Percentiles rank a stretch among this genome's conserved stretches.
Conservation (phyloP, 2,888 invertebrate genomes). For the Caenorhabditis sp. region DNA sequence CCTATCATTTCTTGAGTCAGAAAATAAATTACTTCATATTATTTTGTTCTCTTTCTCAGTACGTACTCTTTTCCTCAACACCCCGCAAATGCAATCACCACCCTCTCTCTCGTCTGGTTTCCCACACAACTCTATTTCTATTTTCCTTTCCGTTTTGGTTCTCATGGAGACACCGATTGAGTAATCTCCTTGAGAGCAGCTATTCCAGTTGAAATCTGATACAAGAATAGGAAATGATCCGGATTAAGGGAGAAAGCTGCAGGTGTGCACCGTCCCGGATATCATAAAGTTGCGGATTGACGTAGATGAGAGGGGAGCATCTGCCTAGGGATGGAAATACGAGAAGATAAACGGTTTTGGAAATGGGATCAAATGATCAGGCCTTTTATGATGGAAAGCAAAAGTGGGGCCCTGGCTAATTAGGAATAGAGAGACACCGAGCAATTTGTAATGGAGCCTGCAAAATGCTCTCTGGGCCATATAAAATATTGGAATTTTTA, state of each 20-base stretch:
- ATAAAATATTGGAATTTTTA: too few species aligned
- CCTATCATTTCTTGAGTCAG: constrained; percentile 13
- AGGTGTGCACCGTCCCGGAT: too few species aligned
- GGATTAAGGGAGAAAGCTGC: too few species aligned
- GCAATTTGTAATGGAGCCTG: too few species aligned
- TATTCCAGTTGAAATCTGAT: neutral
- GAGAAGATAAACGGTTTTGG: neutral
- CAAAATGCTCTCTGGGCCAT: too few species aligned
- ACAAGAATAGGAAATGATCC: too few species aligned
- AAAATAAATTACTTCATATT: constrained; percentile 26
- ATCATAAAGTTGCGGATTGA: too few species aligned
- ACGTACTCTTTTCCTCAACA: constrained; percentile 6
- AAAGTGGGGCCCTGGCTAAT: too few species aligned
- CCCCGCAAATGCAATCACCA: constrained; percentile 16
- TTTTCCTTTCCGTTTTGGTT: neutral
- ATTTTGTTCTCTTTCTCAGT: constrained; percentile 3
- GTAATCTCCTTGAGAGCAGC: neutral
- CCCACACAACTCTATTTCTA: constrained; percentile 13
- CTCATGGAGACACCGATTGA: neutral
- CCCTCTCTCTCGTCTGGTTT: constrained; percentile 6
- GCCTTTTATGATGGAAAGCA: too few species aligned
- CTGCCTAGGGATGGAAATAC: too few species aligned
- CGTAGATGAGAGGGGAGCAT: too few species aligned
- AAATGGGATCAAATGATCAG: neutral
- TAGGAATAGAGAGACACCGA: too few species aligned